Evolutionary conservation across 2,797 vertebrate species (phyloP).

Genomic region (Schizopygopsis pylzovi): DNA sequence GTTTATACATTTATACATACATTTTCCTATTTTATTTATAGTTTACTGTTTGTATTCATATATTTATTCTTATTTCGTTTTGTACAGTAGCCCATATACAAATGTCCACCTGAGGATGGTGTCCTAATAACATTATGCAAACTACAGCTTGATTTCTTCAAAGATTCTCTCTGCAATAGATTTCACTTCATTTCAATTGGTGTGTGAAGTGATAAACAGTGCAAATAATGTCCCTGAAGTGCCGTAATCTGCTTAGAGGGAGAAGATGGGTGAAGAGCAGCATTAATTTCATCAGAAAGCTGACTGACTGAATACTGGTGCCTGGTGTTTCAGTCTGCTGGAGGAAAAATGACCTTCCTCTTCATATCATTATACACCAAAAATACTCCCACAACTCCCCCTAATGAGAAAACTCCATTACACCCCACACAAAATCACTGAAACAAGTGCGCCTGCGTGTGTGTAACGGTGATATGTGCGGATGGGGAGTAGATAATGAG

Average conservation of each 20-base stretch:
- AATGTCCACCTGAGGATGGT: not conserved
- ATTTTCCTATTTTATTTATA: no score
- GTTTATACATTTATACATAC: no score
- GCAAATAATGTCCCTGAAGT: slow-evolving; percentile 76
- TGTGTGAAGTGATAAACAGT: slow-evolving; percentile 75
- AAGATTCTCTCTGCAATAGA: slow-evolving; percentile 65
- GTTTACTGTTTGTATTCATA: no score
- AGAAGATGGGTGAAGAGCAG: slow-evolving; percentile 69
- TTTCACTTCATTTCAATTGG: slow-evolving; percentile 77
- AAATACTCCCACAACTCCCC: slow-evolving; percentile 69
- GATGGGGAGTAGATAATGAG: slow-evolving; percentile 13
- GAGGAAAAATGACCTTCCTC: slow-evolving; percentile 65
- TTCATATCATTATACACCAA: slow-evolving; percentile 74
- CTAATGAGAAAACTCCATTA: slow-evolving; percentile 76
- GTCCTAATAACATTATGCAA: slow-evolving; percentile 7
- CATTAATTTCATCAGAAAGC: slow-evolving; percentile 77
- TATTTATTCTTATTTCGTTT: not conserved
- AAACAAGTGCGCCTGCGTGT: slow-evolving; percentile 56
- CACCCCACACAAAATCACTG: slow-evolving; percentile 66
- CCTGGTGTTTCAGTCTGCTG: slow-evolving; percentile 67
- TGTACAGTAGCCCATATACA: not conserved
- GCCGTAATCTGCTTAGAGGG: slow-evolving; percentile 73
- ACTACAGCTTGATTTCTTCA: slow-evolving; percentile 57
- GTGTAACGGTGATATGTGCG: not conserved
- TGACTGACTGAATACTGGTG: slow-evolving; percentile 68